Base-by-base conservation (phyloP, 1,140 invertebrate species). In the Drosophila kikkawai region DNA sequence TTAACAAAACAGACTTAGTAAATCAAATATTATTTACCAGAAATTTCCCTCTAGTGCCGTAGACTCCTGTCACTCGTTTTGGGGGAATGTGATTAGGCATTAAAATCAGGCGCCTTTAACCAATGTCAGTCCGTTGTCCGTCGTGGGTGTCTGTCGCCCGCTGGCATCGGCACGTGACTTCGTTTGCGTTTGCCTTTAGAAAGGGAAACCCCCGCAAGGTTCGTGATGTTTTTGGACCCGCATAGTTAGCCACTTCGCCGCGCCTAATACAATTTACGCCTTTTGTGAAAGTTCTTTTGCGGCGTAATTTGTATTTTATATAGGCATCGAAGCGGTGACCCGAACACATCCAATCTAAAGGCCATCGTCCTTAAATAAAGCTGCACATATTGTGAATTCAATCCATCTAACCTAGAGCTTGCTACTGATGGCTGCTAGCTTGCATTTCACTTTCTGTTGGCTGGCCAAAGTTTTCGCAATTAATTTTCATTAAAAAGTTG, bases 401-500 rank as follows among this genome's bases (percentile, higher is more conserved):
- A 42, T 60, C 22, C 47, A 45, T 68, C 48, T 37, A 48, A n/a
- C 3, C 34, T 7, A 7, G 22, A 73, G 44, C 29, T 57, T 26
- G 37, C 64, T 47, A 32, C 47, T 59, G n/a, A 9, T 73, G 19
- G 45, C 6, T 58, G 11, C n/a, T 42, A 11, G 51, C 57, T 58
- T 74, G 71, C 60, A 67, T 76, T 76, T 64, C 58, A 64, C 42
- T 67, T 11, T 34, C 36, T 26, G 32, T 42, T 50, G 34, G 37
- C 34, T 55, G 41, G n/a, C 41, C 22, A 50, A 75, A 53, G 42
- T 70, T 68, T 78, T 57, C 9, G 42, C 44, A 76, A 88, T 88
- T 79, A 63, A 81, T 79, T 67, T 81, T 81, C 79, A 90, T 84
- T 84, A 79, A 85, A 88, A 88, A 84, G 64, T 88, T 81, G 48